These are phyloP conservation scores for Aphelenchoides bicaudatus DNA, from an alignment of 2,888 invertebrate species.

Conservation along the genomic window DNA sequence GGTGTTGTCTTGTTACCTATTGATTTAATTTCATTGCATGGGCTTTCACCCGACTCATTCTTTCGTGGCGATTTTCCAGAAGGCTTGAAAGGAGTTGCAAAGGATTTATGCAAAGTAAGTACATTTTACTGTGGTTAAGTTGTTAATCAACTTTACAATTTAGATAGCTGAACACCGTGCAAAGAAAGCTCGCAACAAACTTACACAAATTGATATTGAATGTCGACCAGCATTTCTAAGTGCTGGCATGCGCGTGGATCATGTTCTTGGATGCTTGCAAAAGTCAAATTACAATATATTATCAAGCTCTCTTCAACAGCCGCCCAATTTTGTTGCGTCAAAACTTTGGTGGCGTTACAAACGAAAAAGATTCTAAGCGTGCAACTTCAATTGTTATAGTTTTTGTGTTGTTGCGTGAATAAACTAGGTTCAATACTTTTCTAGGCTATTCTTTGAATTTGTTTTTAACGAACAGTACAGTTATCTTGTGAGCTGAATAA, in stretches of 20 bases:
- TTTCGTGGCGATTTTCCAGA: constrained; percentile 47
- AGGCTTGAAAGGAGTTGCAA: constrained; percentile 35
- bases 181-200: constrained; percentile 28
- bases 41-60: constrained; percentile 43
- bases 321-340: constrained; percentile 31
- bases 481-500: background rate
- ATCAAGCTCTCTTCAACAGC: constrained; percentile 27
- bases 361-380: constrained; percentile 23
- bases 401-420: too few species aligned
- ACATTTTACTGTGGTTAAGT: background rate
- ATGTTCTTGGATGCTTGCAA: constrained; percentile 35
- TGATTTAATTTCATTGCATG: constrained; percentile 47
- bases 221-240: constrained; percentile 42
- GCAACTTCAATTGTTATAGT: too few species aligned
- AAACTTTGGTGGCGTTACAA: constrained; percentile 34
- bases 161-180: constrained; percentile 31
- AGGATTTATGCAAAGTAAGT: constrained; percentile 40
- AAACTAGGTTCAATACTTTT: too few species aligned
- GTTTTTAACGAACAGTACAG: constrained; percentile 21
- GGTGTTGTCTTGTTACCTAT: constrained; percentile 52
- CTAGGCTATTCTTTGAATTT: constrained; percentile 21
- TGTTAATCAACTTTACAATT: constrained; percentile 8
- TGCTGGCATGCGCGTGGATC: constrained; percentile 41
- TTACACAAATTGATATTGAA: constrained; percentile 24
- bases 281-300: constrained; percentile 37